phyloP scores from a whole-genome alignment of 2,888 invertebrate species.

The Stictocephala bisonia region DNA sequence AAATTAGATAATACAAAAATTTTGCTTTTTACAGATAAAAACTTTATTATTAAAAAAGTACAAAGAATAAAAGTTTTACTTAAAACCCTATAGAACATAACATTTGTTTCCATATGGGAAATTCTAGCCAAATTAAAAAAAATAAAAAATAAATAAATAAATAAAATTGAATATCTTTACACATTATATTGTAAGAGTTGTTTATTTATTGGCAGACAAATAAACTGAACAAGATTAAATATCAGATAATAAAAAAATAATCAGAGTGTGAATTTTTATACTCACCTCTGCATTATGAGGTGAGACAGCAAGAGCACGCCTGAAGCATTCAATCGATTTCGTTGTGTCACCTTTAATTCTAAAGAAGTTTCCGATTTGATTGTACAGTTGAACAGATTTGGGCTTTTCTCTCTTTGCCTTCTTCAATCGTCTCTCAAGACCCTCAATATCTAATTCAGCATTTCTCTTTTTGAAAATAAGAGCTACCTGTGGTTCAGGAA shows the following conservation, averaged over 20 bases:
- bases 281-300: slow-evolving; percentile 85
- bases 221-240: too few species aligned
- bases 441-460: slow-evolving; percentile 79
- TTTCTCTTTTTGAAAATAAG: slow-evolving; percentile 79
- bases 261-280: not conserved
- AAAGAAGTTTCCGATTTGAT: slow-evolving; percentile 94
- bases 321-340: slow-evolving; percentile 89
- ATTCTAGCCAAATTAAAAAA: too few species aligned
- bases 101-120: too few species aligned
- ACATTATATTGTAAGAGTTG: too few species aligned
- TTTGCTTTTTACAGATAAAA: too few species aligned
- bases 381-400: slow-evolving; percentile 85
- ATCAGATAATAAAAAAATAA: not conserved
- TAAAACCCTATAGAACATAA: too few species aligned
- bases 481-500: slow-evolving; percentile 86
- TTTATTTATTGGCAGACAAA: not conserved
- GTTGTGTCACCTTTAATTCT: slow-evolving; percentile 89
- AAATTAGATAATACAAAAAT: too few species aligned
- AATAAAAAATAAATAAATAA: too few species aligned
- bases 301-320: slow-evolving; percentile 84
- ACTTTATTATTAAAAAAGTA: too few species aligned
- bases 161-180: not conserved
- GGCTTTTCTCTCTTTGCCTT: slow-evolving; percentile 86
- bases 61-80: too few species aligned
- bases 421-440: slow-evolving; percentile 78